A percentile compares a stretch with the other conserved stretches of the same genome.
These are phyloP conservation scores for Bombus impatiens DNA, from an alignment of 1,140 invertebrate species.

Conservation along the genomic window DNA sequence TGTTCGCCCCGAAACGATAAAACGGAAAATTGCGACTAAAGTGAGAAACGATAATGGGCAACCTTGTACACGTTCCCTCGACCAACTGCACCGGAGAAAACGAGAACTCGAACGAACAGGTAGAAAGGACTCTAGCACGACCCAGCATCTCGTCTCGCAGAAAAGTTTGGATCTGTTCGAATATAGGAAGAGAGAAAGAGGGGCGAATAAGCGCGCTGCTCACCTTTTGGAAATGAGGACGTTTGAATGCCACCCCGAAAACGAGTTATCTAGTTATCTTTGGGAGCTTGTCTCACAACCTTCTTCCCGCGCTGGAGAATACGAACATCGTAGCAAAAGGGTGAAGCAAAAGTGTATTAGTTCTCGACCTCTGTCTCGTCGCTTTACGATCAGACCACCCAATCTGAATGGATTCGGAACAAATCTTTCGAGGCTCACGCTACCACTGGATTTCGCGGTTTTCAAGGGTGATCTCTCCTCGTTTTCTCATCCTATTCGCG, in stretches of 20 bases:
- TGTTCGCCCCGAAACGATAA: neutral
- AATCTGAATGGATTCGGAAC: neutral
- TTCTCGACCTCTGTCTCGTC: conserved; percentile 15
- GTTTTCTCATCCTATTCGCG: neutral
- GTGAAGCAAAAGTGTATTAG: conserved; percentile 53
- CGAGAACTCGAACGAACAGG: neutral
- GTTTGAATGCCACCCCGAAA: conserved; percentile 69
- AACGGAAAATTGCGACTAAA: conserved; percentile 36
- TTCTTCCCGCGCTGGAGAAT: conserved; percentile 10
- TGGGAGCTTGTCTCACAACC: conserved; percentile 54
- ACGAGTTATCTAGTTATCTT: conserved; percentile 74
- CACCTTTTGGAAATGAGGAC: conserved; percentile 69
- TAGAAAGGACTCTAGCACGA: neutral
- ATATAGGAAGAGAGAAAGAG: conserved; percentile 19
- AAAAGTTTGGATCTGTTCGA: conserved; percentile 49
- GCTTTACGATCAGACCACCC: conserved; percentile 16
- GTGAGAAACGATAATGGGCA: conserved; percentile 31
- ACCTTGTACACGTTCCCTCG: neutral
- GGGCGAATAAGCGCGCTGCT: neutral
- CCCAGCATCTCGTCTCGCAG: conserved; percentile 14
- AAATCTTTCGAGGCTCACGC: neutral
- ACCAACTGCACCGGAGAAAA: neutral
- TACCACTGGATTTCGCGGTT: neutral
- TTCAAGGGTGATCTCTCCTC: neutral
- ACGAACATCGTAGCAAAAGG: neutral